Evolutionary conservation across 1,140 invertebrate genomes (phyloP).

Genomic region (Centruroides vittatus): DNA sequence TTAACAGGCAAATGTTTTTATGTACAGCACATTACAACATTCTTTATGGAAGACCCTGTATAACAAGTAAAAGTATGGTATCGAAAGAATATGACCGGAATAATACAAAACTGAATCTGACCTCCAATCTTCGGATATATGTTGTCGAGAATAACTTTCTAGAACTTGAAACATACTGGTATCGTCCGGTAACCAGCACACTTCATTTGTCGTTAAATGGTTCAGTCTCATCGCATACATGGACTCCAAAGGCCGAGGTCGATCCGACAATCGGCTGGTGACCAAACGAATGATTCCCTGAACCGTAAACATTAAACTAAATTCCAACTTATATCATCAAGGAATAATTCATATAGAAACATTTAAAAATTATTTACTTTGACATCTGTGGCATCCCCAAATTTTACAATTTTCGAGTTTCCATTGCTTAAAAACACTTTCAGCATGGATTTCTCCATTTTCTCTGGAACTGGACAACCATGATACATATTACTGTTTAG

Average conservation of each 20-base stretch:
- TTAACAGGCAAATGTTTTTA: no score
- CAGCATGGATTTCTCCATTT: slow-evolving; percentile 26
- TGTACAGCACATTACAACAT: no score
- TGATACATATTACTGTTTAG: no score
- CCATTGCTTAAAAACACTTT: slow-evolving; percentile 83
- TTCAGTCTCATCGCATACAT: slow-evolving; percentile 58
- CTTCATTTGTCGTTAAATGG: slow-evolving; percentile 60
- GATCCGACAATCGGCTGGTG: slow-evolving; percentile 56
- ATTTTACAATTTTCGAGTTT: slow-evolving; percentile 77
- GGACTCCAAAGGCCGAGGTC: slow-evolving; percentile 58
- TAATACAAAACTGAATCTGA: slow-evolving; percentile 12
- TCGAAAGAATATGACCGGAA: no score
- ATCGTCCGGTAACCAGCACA: slow-evolving; percentile 74
- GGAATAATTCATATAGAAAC: neutral
- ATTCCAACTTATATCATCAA: neutral
- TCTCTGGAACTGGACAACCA: neutral
- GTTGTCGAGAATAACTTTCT: slow-evolving; percentile 49
- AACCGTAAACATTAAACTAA: slow-evolving; percentile 14
- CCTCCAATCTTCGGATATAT: slow-evolving; percentile 57
- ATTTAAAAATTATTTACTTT: slow-evolving; percentile 35
- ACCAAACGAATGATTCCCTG: slow-evolving; percentile 40
- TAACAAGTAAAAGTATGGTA: no score
- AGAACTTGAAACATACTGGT: slow-evolving; percentile 65
- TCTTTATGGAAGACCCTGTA: no score
- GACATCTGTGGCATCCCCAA: slow-evolving; percentile 67